phyloP scores from a whole-genome alignment of 2,797 vertebrate species.

The Lepus oiostolus region DNA sequence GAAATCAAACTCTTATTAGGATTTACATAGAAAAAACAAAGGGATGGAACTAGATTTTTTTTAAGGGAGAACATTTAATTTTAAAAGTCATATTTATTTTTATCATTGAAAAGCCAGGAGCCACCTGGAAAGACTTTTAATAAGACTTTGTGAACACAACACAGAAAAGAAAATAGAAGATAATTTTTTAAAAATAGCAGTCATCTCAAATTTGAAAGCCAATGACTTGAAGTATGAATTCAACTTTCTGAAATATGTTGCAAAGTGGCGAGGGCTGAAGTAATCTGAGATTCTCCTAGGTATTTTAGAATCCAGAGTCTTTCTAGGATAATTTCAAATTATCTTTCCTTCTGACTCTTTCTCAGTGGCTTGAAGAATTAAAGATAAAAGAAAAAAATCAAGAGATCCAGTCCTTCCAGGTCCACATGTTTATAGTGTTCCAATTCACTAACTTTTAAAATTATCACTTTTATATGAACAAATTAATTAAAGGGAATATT shows the following conservation, averaged over 20 bases:
- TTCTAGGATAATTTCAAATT: conserved; percentile 74
- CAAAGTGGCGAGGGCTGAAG: conserved; percentile 7
- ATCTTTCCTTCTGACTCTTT: conserved; percentile 77
- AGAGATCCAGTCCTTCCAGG: not conserved
- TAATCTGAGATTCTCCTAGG: conserved; percentile 72
- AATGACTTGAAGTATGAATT: conserved; percentile 66
- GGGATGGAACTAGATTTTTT: conserved; percentile 15
- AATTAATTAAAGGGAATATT: conserved; percentile 45
- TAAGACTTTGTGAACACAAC: conserved; percentile 60
- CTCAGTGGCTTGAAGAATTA: conserved; percentile 51
- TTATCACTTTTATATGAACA: conserved; percentile 53
- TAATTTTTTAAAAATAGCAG: conserved; percentile 45
- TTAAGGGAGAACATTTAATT: conserved; percentile 28
- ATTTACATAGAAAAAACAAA: conserved; percentile 57
- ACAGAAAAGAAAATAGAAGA: conserved; percentile 61
- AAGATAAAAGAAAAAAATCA: conserved; percentile 55
- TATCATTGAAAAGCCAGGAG: conserved; percentile 54
- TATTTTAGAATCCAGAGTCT: conserved; percentile 72
- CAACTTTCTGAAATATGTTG: conserved; percentile 66
- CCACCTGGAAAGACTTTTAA: conserved; percentile 71
- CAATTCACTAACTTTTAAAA: conserved; percentile 11
- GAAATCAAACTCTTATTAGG: conserved; percentile 46
- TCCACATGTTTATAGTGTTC: not conserved
- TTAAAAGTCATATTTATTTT: conserved; percentile 30
- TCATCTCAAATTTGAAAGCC: conserved; percentile 71